phyloP scores from a whole-genome alignment of 2,113 vertebrate genomes.

The Campylomormyrus tamandua region DNA sequence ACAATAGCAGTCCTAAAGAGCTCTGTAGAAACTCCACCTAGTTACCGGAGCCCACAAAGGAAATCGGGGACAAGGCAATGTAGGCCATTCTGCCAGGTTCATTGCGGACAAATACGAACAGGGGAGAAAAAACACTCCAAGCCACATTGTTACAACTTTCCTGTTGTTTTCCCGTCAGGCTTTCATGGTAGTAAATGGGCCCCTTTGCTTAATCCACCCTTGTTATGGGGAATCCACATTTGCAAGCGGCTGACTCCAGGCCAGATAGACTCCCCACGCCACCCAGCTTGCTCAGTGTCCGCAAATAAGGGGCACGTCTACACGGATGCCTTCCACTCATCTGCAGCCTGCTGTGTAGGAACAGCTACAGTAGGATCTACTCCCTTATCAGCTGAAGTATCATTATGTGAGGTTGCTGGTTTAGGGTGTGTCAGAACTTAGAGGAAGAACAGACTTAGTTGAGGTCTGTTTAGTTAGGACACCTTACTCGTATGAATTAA shows the following conservation, averaged over 20 bases:
- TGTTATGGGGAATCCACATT: not conserved
- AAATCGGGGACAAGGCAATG: not conserved
- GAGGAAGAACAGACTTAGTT: not conserved
- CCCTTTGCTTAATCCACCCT: not conserved
- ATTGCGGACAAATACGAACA: not conserved
- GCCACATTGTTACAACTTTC: not conserved
- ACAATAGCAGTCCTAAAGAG: not conserved
- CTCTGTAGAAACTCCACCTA: not conserved
- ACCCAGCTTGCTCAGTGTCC: not conserved
- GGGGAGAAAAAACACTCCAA: not conserved
- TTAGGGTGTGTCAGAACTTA: not conserved
- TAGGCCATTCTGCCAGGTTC: not conserved
- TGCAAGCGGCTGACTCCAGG: not conserved
- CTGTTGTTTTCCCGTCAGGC: slow-evolving; percentile 3
- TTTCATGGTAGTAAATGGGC: not conserved
- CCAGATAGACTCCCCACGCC: not conserved
- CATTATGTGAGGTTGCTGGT: not conserved
- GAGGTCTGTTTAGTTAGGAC: not conserved
- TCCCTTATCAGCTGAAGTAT: not conserved
- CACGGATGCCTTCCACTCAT: not conserved
- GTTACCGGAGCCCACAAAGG: not conserved
- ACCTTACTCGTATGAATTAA: not conserved
- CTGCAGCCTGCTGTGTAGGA: not conserved
- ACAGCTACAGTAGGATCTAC: not conserved
- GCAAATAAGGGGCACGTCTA: not conserved